Percentiles rank a stretch among this genome's conserved stretches.
phyloP scores from a whole-genome alignment of 2,113 vertebrate species.

The Theristicus caerulescens region DNA sequence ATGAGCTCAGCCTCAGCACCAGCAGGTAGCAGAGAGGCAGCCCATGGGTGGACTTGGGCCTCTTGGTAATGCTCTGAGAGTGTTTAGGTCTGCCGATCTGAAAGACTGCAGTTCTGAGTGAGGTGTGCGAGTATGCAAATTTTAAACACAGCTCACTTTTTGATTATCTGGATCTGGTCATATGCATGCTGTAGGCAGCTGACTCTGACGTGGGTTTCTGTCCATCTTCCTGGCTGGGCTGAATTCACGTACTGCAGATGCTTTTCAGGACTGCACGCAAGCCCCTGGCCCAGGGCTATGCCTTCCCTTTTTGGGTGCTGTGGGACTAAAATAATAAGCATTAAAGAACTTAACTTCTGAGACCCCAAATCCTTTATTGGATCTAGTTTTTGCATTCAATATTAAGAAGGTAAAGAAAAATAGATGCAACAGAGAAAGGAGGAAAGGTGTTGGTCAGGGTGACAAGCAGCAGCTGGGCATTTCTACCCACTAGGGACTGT shows the following conservation, averaged over 20 bases:
- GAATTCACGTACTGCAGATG: rapidly evolving
- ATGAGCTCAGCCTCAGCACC: neutral
- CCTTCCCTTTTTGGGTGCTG: neutral
- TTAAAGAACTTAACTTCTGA: neutral
- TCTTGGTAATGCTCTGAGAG: neutral
- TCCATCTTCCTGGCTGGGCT: neutral
- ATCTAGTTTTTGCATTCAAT: neutral
- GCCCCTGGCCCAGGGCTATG: neutral
- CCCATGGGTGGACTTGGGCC: rapidly evolving
- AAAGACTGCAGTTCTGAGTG: neutral
- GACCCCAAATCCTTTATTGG: neutral
- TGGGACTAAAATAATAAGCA: neutral
- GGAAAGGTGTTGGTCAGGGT: neutral
- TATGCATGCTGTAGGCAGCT: neutral
- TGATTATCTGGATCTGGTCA: neutral
- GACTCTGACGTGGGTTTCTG: neutral
- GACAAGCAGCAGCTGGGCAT: neutral
- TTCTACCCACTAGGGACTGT: neutral
- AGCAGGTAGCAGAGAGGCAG: neutral
- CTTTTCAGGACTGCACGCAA: neutral
- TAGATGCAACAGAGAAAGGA: neutral
- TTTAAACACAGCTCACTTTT: neutral
- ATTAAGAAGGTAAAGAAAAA: neutral
- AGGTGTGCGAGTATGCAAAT: rapidly evolving
- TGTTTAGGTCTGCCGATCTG: neutral